Conservation (phyloP, 2,888 invertebrate species). For the Tenthredo mesomela region DNA sequence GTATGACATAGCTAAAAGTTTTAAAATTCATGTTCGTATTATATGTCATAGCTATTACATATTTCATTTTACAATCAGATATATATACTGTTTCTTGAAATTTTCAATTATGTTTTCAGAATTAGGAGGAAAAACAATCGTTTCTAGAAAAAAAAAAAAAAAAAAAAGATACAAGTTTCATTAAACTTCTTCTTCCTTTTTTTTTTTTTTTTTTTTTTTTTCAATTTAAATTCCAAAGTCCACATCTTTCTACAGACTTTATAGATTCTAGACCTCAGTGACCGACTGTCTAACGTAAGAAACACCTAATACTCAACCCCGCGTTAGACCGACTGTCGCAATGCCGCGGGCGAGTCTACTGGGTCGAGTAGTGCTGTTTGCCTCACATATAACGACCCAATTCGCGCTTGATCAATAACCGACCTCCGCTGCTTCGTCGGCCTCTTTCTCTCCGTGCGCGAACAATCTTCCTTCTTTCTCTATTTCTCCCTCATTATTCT, state of each 20-base stretch:
- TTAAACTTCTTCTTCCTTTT: no score
- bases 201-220: no score
- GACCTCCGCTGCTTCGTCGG: conserved; percentile 46
- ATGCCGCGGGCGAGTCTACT: conserved; percentile 74
- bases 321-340: conserved; percentile 49
- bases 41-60: no score
- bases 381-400: conserved; percentile 49
- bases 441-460: conserved; percentile 12
- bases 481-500: background rate
- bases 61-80: background rate
- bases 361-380: conserved; percentile 66
- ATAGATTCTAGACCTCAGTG: background rate
- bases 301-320: background rate
- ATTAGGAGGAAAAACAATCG: background rate
- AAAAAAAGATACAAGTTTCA: no score
- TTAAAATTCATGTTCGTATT: conserved; percentile 60
- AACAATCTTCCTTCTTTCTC: conserved; percentile 16
- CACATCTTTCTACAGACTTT: background rate
- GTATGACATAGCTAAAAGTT: conserved; percentile 53
- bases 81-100: background rate
- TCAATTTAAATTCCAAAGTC: no score
- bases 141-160: no score
- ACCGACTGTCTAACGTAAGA: background rate
- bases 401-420: conserved; percentile 53
- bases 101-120: background rate